Evolutionary conservation across 2,113 vertebrate genomes (phyloP).

Genomic region (Piprites chloris): DNA sequence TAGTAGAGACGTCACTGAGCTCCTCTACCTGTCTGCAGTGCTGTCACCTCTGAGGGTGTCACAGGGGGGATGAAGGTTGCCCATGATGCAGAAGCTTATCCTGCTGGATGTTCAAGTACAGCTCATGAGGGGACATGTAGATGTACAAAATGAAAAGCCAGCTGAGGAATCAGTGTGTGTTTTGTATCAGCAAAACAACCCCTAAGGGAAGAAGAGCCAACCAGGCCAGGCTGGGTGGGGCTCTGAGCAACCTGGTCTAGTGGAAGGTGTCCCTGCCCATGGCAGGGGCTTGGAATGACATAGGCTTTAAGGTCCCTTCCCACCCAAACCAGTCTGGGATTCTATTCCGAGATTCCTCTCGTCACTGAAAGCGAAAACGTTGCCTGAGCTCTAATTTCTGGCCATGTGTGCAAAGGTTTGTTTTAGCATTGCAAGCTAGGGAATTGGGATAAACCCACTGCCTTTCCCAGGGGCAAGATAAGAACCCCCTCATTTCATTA

Average conservation of each 20-base stretch:
- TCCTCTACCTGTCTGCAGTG: background rate
- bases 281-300: background rate
- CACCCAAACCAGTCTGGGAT: background rate
- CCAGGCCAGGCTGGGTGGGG: background rate
- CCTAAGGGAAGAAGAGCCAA: background rate
- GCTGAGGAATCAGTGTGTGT: background rate
- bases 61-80: background rate
- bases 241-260: background rate
- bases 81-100: background rate
- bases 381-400: background rate
- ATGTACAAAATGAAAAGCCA: background rate
- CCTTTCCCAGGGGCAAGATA: background rate
- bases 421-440: fast-evolving
- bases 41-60: background rate
- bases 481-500: background rate
- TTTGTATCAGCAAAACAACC: background rate
- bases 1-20: background rate
- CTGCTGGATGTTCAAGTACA: background rate
- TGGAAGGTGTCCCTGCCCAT: too few species aligned
- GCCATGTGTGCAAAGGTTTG: fast-evolving
- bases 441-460: background rate
- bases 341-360: background rate
- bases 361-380: background rate
- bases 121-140: background rate
- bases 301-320: background rate